Conservation (phyloP, 2,888 invertebrate species). For the Drosophila ezoana region DNA sequence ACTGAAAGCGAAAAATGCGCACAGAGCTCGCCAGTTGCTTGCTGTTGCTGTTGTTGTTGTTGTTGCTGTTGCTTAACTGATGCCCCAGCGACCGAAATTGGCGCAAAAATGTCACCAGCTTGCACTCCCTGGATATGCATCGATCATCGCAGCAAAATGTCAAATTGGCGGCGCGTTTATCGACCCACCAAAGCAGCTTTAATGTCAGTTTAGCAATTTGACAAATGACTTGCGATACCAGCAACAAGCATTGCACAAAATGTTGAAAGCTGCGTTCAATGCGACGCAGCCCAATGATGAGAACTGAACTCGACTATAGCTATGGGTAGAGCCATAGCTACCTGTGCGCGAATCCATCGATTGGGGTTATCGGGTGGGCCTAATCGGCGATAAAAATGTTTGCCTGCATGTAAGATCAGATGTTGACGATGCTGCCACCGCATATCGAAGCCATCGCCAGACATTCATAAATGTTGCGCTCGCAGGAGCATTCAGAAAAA, state of each 20-base stretch:
- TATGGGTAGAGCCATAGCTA: slow-evolving; percentile 22
- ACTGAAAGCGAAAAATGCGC: slow-evolving; percentile 78
- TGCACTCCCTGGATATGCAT: slow-evolving; percentile 65
- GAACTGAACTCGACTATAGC: slow-evolving; percentile 14
- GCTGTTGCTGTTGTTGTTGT: slow-evolving; percentile 28
- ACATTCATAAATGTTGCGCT: slow-evolving; percentile 63
- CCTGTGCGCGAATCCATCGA: slow-evolving; percentile 27
- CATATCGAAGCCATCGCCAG: slow-evolving; percentile 52
- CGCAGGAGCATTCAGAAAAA: slow-evolving; percentile 20
- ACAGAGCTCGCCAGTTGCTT: slow-evolving; percentile 50
- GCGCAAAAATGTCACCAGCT: slow-evolving; percentile 76
- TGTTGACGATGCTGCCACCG: slow-evolving; percentile 55
- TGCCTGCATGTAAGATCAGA: slow-evolving; percentile 66
- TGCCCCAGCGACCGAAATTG: slow-evolving; percentile 79
- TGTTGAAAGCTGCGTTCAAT: slow-evolving; percentile 62
- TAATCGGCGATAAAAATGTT: slow-evolving; percentile 70
- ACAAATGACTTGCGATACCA: slow-evolving; percentile 74
- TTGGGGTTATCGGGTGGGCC: slow-evolving; percentile 55
- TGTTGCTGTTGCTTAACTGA: slow-evolving; percentile 69
- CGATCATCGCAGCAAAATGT: slow-evolving; percentile 75
- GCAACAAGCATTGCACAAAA: slow-evolving; percentile 31
- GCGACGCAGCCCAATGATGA: slow-evolving; percentile 25
- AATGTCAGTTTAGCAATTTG: slow-evolving; percentile 79
- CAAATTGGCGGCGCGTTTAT: slow-evolving; percentile 73
- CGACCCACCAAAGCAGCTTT: slow-evolving; percentile 69